Evolutionary conservation across 2,113 vertebrate species (phyloP).

Genomic region (Chaetorhynchus papuensis): DNA sequence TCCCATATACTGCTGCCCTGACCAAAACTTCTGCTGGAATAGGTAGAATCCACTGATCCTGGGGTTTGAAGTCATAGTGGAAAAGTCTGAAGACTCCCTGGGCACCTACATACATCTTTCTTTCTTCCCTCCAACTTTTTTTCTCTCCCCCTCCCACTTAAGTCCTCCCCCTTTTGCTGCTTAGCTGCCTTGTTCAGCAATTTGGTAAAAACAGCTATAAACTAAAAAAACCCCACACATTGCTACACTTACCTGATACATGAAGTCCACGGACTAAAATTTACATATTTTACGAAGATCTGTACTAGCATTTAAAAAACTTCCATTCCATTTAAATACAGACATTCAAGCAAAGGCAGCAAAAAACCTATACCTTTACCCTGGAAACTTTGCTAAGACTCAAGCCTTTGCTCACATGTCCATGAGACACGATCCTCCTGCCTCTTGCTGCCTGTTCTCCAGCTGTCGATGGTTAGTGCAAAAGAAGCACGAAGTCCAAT

Average conservation of each 20-base stretch:
- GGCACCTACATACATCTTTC: background rate
- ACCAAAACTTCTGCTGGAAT: background rate
- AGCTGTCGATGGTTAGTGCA: background rate
- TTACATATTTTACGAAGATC: background rate
- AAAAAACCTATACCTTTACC: background rate
- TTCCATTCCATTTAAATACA: background rate
- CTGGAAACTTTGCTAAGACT: background rate
- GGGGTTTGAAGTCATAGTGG: accelerated
- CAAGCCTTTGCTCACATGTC: background rate
- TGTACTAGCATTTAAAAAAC: background rate
- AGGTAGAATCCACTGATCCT: accelerated
- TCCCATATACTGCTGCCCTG: background rate
- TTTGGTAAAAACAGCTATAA: background rate
- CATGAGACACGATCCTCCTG: background rate
- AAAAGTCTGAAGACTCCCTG: background rate
- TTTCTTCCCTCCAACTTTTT: background rate
- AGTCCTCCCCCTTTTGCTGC: background rate
- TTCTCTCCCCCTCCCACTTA: background rate
- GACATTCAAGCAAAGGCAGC: background rate
- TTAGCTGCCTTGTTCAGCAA: background rate
- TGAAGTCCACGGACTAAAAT: background rate
- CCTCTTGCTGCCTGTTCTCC: background rate
- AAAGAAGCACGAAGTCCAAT: background rate
- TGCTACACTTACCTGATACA: background rate
- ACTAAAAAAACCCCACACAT: background rate